phyloP scores from a whole-genome alignment of 2,797 vertebrate species.

The Falco berigora region DNA sequence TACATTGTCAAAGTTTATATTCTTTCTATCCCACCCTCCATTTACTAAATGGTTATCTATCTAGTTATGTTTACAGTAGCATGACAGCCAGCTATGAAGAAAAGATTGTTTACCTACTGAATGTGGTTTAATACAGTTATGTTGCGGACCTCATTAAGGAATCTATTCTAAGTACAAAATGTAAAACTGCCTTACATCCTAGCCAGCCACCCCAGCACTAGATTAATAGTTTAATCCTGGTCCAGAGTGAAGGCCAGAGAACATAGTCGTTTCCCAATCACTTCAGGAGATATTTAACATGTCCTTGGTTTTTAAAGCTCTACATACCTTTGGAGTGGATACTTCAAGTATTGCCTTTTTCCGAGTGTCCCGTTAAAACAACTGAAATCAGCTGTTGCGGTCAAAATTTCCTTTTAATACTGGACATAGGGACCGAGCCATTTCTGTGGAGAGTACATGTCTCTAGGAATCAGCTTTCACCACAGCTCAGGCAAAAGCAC shows the following conservation, averaged over 20 bases:
- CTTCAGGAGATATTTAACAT: not conserved
- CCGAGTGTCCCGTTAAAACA: not conserved
- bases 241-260: not conserved
- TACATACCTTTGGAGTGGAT: not conserved
- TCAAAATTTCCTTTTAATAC: not conserved
- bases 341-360: not conserved
- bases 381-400: not conserved
- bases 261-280: not conserved
- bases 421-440: not conserved
- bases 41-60: not conserved
- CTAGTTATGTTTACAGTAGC: not conserved
- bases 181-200: not conserved
- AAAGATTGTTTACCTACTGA: not conserved
- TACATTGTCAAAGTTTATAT: not conserved
- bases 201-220: not conserved
- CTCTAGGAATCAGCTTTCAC: not conserved
- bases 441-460: not conserved
- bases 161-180: not conserved
- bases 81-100: not conserved
- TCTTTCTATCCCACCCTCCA: not conserved
- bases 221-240: not conserved
- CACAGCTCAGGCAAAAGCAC: not conserved
- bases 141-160: not conserved
- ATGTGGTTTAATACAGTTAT: not conserved
- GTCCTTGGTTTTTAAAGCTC: not conserved